Base-by-base conservation (phyloP, 2,113 vertebrate species). In the Sarotherodon lohbergeri region DNA sequence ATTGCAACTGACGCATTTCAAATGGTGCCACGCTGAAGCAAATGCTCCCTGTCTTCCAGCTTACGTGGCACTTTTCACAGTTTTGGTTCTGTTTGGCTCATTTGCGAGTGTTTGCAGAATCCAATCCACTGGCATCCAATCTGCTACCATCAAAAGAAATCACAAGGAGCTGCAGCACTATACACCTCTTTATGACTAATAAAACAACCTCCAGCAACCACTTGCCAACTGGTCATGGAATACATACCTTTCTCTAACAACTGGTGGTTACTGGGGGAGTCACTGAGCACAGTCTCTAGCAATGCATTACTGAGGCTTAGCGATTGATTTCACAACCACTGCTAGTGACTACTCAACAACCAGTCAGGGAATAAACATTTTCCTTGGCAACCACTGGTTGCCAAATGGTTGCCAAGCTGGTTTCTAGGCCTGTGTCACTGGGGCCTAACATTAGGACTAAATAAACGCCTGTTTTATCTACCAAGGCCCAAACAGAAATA, bases 1-100 rank as follows among this genome's bases (percentile, higher is more conserved):
- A 68, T 0, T 16, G 66, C 66, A 43, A 24, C 36, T 24, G n/a
- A 71, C 1, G 0, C 7, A 71, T 43, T 71, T 71, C 4, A 71
- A 71, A 43, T n/a, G 36, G 66, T 68, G 36, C 63, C 19, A 1
- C 0, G n/a, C 36, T 41, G 19, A 0, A 24, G n/a, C 1, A 4
- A 9, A 14, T 34, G 36, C 36, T 41, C 11, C 4, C 36, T 1
- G 7, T 68, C 19, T 41, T 22, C n/a, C 63, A 22, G 63, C 43
- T 71, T 0, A 1, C 0, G 7, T 71, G 63, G 63, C 36, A 9
- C 36, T 66, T 66, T 22, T 68, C 36, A 9, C 63, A 71, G 63
- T 71, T 71, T 68, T 12, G 11, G 34, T 22, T 5, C 63, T 41
- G 19, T 36, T 14, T 43, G 36, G 12, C 36, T 73, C 43, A 22